Evolutionary conservation across 2,797 vertebrate genomes (phyloP).

Genomic region (Bufotes viridis): DNA sequence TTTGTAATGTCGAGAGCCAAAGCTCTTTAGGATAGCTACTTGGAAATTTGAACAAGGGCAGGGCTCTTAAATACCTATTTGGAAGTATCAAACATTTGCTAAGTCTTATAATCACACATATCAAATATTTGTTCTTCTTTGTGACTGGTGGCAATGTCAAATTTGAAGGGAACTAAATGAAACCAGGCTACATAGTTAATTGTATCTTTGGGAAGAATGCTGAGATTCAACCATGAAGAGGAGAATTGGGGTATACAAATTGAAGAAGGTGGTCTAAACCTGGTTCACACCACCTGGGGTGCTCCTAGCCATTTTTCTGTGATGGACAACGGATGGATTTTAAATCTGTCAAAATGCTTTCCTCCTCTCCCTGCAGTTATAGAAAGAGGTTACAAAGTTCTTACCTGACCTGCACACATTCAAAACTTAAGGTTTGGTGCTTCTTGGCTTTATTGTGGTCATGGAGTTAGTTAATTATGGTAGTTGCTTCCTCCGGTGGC

Average conservation of each 20-base stretch:
- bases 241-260: neutral
- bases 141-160: neutral
- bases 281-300: neutral
- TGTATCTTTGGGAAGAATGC: neutral
- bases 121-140: conserved; percentile 19
- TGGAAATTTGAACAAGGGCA: neutral
- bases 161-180: neutral
- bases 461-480: no score
- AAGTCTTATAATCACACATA: neutral
- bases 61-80: neutral
- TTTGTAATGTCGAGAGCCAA: conserved; percentile 2
- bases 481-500: no score
- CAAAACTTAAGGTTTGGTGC: no score
- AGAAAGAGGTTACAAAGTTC: neutral
- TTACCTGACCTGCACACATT: neutral
- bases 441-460: no score
- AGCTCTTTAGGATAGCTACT: neutral
- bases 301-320: no score
- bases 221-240: neutral
- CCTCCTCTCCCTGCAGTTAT: neutral
- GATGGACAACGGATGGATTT: neutral
- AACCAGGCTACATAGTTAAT: neutral
- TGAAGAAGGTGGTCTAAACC: neutral
- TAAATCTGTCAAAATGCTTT: neutral
- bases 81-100: conserved; percentile 3